A percentile compares a stretch with the other conserved stretches of the same genome.
These are phyloP conservation scores for Drosophila subpulchrella DNA, from an alignment of 1,140 invertebrate species.

Conservation along the genomic window DNA sequence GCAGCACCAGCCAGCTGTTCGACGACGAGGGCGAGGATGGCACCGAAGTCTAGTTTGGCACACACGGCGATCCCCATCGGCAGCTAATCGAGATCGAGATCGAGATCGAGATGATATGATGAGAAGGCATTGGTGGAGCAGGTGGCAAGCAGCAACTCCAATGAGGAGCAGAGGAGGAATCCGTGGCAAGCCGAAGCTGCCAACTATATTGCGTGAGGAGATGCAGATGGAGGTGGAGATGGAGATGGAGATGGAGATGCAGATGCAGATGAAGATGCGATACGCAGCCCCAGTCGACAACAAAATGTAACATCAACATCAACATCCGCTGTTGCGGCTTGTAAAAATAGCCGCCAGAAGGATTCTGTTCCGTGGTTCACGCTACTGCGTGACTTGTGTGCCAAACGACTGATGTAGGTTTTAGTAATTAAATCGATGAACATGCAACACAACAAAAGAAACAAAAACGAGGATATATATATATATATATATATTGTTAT, in stretches of 20 bases:
- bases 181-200: background rate
- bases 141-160: background rate
- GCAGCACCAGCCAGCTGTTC: slow-evolving; percentile 88
- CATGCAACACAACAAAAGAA: slow-evolving; percentile 28
- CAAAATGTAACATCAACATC: background rate
- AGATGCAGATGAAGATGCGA: background rate
- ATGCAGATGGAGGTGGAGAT: slow-evolving; percentile 1
- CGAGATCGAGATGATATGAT: background rate
- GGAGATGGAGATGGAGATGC: background rate
- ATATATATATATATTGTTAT: no score
- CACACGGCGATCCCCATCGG: slow-evolving; percentile 3
- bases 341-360: slow-evolving; percentile 6
- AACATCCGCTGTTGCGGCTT: slow-evolving; percentile 9
- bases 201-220: background rate
- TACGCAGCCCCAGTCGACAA: slow-evolving; percentile 3
- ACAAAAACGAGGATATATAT: slow-evolving; percentile 7
- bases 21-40: slow-evolving; percentile 94
- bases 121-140: background rate
- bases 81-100: background rate
- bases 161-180: background rate
- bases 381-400: slow-evolving; percentile 74
- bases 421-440: slow-evolving; percentile 72
- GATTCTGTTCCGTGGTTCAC: slow-evolving; percentile 33
- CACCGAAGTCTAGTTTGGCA: slow-evolving; percentile 89
- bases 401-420: slow-evolving; percentile 84